These are phyloP conservation scores for Drosophila sturtevanti DNA, from an alignment of 1,140 invertebrate genomes.

Conservation along the genomic window DNA sequence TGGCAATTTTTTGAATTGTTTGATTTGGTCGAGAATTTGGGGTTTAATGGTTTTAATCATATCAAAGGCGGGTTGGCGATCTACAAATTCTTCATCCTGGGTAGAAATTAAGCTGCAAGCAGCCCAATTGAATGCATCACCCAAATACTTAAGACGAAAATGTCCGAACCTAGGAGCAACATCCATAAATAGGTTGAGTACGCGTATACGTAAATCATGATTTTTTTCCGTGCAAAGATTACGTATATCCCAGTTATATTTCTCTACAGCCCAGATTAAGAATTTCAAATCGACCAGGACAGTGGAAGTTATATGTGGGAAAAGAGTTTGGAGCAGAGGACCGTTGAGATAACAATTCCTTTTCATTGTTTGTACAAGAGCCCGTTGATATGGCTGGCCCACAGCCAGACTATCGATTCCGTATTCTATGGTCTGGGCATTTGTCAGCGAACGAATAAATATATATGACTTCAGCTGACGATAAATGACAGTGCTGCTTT, in stretches of 20 bases:
- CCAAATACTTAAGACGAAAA: conserved; percentile 36
- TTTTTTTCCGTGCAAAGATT: neutral
- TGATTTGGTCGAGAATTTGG: conserved; percentile 40
- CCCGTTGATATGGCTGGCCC: conserved; percentile 39
- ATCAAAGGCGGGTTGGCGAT: conserved; percentile 17
- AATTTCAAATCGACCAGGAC: conserved; percentile 32
- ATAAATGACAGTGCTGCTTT: conserved; percentile 23
- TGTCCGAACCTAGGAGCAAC: conserved; percentile 23
- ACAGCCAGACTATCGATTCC: conserved; percentile 32
- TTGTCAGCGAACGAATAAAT: conserved; percentile 28
- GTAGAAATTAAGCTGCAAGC: conserved; percentile 13
- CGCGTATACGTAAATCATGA: conserved; percentile 40
- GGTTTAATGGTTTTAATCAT: conserved; percentile 21
- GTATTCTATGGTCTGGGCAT: conserved; percentile 31
- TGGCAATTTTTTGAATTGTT: conserved; percentile 13
- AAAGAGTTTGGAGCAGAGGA: conserved; percentile 33
- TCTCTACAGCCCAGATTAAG: conserved; percentile 28
- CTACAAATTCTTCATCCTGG: neutral
- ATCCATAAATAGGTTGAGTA: conserved; percentile 36
- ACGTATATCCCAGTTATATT: conserved; percentile 35
- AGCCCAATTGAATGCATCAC: conserved; percentile 37
- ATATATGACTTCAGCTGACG: conserved; percentile 29
- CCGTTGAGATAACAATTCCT: conserved; percentile 36
- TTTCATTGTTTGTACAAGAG: conserved; percentile 28
- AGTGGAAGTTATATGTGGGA: conserved; percentile 21